Conservation (phyloP, 2,888 invertebrate species). For the Penaeus monodon region DNA sequence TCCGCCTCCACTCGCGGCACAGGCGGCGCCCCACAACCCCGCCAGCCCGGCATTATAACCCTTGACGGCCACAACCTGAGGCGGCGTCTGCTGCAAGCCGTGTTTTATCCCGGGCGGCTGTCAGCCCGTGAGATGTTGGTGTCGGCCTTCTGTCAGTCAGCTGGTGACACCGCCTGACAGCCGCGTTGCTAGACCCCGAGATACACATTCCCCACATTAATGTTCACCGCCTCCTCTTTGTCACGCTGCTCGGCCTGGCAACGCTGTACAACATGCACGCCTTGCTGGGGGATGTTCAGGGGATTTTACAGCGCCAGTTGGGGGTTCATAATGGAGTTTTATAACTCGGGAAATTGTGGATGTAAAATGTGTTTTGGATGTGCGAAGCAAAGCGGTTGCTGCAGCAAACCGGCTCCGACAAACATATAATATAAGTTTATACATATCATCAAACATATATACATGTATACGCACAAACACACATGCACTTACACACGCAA, state of each 20-base stretch:
- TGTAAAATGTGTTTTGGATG: too few relatives aligned
- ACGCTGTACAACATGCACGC: neutral
- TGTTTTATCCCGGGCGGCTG: constrained; percentile 60
- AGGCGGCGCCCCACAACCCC: neutral
- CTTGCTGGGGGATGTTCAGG: too few relatives aligned
- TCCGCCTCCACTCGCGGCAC: neutral
- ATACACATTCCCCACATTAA: constrained; percentile 16
- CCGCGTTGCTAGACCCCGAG: constrained; percentile 44
- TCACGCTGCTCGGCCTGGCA: neutral
- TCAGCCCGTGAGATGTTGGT: constrained; percentile 57
- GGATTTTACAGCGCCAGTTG: too few relatives aligned
- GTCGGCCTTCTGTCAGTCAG: constrained; percentile 61
- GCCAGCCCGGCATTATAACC: constrained; percentile 3
- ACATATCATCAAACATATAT: too few relatives aligned
- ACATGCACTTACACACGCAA: neutral
- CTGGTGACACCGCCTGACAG: constrained; percentile 53
- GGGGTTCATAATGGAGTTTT: too few relatives aligned
- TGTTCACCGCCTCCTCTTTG: constrained; percentile 38
- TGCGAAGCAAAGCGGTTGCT: too few relatives aligned
- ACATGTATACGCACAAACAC: constrained; percentile 9
- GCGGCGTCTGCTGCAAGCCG: constrained; percentile 47
- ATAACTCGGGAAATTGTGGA: too few relatives aligned
- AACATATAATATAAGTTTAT: too few relatives aligned
- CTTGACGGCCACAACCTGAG: constrained; percentile 53
- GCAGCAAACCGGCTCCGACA: too few relatives aligned